Evolutionary conservation across 1,140 invertebrate species (phyloP).

Genomic region (Drosophila equinoxialis): DNA sequence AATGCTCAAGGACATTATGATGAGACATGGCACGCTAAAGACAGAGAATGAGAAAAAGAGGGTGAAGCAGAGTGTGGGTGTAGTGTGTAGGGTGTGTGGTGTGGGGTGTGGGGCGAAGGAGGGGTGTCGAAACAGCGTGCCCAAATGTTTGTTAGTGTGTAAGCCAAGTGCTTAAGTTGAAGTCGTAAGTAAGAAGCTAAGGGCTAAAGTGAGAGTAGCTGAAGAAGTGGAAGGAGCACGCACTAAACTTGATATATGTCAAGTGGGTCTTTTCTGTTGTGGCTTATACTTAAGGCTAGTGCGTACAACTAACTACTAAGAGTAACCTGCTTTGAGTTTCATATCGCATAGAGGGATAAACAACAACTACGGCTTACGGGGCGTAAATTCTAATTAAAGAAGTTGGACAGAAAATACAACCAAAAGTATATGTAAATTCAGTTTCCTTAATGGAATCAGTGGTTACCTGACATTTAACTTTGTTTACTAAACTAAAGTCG

Average conservation of each 20-base stretch:
- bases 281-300: conserved; percentile 15
- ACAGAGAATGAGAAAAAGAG: conserved; percentile 1
- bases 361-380: background rate
- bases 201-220: background rate
- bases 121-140: background rate
- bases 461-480: background rate
- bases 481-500: background rate
- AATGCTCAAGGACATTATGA: conserved; percentile 24
- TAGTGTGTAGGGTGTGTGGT: background rate
- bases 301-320: background rate
- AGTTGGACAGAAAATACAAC: background rate
- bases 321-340: background rate
- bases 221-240: conserved; percentile 6
- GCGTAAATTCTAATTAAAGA: conserved; percentile 1
- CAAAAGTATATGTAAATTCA: background rate
- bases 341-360: background rate
- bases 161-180: conserved; percentile 18
- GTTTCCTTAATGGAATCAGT: background rate
- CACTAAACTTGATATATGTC: conserved; percentile 21
- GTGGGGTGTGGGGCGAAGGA: background rate
- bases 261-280: conserved; percentile 16
- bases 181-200: conserved; percentile 6
- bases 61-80: background rate
- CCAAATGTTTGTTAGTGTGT: conserved; percentile 18
- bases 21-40: conserved; percentile 9